Evolutionary conservation across 2,888 invertebrate genomes (phyloP).

Genomic region (Pterobdella sp.): DNA sequence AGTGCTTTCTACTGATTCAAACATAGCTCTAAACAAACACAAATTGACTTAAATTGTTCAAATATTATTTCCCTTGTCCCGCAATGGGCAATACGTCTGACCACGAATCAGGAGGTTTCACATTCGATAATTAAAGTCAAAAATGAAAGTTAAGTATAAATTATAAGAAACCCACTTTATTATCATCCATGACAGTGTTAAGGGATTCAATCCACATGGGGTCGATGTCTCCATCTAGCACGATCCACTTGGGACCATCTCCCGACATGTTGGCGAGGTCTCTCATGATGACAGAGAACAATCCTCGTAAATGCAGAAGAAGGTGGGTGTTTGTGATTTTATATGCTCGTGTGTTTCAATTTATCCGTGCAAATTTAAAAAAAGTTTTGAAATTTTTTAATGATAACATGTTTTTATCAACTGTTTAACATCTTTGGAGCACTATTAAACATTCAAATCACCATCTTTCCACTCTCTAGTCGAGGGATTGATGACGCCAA

Average conservation of each 20-base stretch:
- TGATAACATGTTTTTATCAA: too few relatives aligned
- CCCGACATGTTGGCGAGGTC: slow-evolving; percentile 82
- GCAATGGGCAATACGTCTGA: too few relatives aligned
- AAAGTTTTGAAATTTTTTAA: too few relatives aligned
- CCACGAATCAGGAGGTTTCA: too few relatives aligned
- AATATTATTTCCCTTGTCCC: too few relatives aligned
- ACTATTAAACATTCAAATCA: slow-evolving; percentile 41
- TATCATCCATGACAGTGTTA: slow-evolving; percentile 97
- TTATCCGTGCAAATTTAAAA: too few relatives aligned
- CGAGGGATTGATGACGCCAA: slow-evolving; percentile 90
- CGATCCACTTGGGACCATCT: slow-evolving; percentile 79
- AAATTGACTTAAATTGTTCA: too few relatives aligned
- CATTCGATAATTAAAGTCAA: not conserved
- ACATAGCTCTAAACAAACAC: too few relatives aligned
- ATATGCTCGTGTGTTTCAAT: not conserved
- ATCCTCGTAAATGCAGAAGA: slow-evolving; percentile 56
- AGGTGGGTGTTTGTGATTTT: not conserved
- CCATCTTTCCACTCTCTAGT: slow-evolving; percentile 95
- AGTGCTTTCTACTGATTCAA: too few relatives aligned
- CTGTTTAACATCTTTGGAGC: too few relatives aligned
- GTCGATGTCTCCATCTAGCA: slow-evolving; percentile 92
- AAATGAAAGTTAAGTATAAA: slow-evolving; percentile 8
- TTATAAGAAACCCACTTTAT: slow-evolving; percentile 61
- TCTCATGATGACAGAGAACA: slow-evolving; percentile 88
- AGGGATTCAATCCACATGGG: slow-evolving; percentile 98